Percentiles rank a stretch among this genome's conserved stretches.
phyloP scores from a whole-genome alignment of 2,888 invertebrate genomes.

The Lasioglossum calceatum region DNA sequence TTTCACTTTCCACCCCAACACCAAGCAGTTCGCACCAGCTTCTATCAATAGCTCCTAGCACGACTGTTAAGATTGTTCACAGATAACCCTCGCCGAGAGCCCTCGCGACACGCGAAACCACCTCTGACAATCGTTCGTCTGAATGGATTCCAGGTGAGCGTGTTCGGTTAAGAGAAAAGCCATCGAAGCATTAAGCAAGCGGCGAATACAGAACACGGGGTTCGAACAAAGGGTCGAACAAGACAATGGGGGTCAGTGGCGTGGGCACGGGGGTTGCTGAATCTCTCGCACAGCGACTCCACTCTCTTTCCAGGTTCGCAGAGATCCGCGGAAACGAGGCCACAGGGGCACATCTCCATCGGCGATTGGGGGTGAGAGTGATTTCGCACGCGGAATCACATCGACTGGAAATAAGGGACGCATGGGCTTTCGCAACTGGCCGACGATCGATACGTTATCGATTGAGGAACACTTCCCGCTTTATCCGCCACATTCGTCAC shows the following conservation, averaged over 20 bases:
- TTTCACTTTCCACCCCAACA: background rate
- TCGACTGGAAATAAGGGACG: background rate
- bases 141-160: slow-evolving; percentile 16
- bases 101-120: background rate
- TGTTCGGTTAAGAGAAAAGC: background rate
- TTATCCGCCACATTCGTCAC: background rate
- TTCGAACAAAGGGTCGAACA: background rate
- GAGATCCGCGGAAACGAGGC: background rate
- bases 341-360: background rate
- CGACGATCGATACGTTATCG: background rate
- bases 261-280: background rate
- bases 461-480: slow-evolving; percentile 1
- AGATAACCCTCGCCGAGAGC: background rate
- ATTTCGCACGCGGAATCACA: background rate
- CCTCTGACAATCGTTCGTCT: background rate
- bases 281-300: background rate
- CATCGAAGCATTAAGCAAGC: background rate
- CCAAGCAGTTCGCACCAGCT: background rate
- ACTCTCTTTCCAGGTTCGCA: background rate
- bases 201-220: background rate
- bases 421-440: background rate
- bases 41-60: background rate
- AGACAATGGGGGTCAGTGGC: slow-evolving; percentile 9
- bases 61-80: background rate
- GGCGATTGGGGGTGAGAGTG: background rate